Conservation (phyloP, 2,113 vertebrate genomes). For the Sylvilagus bachmani region DNA sequence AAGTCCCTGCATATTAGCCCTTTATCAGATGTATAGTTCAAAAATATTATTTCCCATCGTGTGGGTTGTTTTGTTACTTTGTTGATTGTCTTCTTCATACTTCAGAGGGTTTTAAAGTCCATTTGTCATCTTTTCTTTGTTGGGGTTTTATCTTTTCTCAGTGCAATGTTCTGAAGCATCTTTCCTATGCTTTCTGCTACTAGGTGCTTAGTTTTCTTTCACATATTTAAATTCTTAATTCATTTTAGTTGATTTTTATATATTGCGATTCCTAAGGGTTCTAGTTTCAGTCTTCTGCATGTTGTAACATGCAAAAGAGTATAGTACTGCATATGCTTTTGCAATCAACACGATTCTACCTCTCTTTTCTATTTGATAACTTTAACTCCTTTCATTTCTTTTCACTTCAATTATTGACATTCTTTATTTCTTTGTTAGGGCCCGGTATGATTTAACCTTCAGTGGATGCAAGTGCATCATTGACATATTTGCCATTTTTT, state of each 20-base stretch:
- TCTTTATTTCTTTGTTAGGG: neutral
- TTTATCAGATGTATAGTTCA: neutral
- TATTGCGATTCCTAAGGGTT: no score
- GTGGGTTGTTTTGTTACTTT: neutral
- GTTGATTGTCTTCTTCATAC: neutral
- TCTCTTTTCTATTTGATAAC: neutral
- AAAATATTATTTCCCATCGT: neutral
- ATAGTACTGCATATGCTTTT: neutral
- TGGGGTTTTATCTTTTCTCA: neutral
- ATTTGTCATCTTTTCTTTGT: neutral
- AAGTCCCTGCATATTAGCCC: no score
- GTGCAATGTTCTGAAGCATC: neutral
- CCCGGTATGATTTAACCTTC: neutral
- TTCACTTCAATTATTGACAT: neutral
- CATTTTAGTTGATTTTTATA: neutral
- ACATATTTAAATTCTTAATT: neutral
- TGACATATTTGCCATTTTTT: neutral
- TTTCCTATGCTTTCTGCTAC: neutral
- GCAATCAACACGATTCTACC: neutral
- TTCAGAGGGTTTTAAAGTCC: neutral
- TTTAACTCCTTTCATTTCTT: neutral
- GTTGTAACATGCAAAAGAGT: neutral
- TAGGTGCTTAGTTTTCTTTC: neutral
- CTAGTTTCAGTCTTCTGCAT: no score
- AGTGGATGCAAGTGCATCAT: neutral